These are phyloP conservation scores for Rotaria macrura DNA, from an alignment of 2,888 invertebrate species.

Conservation along the genomic window DNA sequence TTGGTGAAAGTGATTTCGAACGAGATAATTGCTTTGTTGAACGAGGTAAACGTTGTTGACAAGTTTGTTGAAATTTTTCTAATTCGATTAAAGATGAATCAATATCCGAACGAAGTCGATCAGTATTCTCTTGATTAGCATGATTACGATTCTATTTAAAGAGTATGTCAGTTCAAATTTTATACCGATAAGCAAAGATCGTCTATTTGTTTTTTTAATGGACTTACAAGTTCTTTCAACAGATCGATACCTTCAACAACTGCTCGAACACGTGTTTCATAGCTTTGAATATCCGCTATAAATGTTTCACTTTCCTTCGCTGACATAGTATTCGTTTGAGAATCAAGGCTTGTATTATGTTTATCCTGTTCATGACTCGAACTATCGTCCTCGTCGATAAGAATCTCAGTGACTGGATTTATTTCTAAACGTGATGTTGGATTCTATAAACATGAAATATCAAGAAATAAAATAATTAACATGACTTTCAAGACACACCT, in stretches of 20 bases:
- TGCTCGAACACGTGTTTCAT: background rate
- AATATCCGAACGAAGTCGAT: slow-evolving; percentile 10
- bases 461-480: background rate
- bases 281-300: background rate
- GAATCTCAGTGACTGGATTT: background rate
- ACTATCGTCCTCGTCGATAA: background rate
- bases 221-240: background rate
- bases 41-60: background rate
- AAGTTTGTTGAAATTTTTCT: background rate
- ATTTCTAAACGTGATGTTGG: slow-evolving; percentile 2
- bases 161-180: background rate
- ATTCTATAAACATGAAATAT: background rate
- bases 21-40: background rate
- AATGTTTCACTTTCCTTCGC: background rate
- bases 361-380: background rate
- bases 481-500: background rate
- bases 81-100: background rate
- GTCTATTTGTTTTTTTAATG: no score
- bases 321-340: background rate
- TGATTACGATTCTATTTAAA: background rate
- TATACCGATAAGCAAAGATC: background rate
- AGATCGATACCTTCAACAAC: background rate
- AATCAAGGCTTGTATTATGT: background rate
- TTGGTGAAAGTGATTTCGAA: background rate
- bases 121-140: background rate